A percentile compares a stretch with the other conserved stretches of the same genome.
Conservation (phyloP, 2,113 vertebrate genomes). For the Rousettus leschenaultii region DNA sequence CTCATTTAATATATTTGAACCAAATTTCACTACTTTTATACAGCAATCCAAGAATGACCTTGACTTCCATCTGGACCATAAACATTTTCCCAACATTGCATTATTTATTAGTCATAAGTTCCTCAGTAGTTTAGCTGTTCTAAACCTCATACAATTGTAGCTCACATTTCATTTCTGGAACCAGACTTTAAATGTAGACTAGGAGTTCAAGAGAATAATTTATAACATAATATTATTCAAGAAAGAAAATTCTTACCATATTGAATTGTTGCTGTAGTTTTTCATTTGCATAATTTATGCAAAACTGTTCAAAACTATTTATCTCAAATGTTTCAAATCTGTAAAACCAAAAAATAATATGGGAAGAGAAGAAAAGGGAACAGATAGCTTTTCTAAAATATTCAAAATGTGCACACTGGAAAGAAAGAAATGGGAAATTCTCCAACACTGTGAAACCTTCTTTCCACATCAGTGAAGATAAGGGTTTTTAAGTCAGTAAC, state of each 20-base stretch:
- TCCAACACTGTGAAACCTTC: not conserved
- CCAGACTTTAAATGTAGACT: constrained; percentile 63
- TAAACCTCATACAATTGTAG: constrained; percentile 45
- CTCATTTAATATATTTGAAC: not conserved
- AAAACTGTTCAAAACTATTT: constrained; percentile 99
- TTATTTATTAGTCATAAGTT: constrained; percentile 13
- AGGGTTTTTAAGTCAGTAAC: not conserved
- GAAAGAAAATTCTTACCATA: constrained; percentile 90
- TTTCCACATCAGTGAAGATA: not conserved
- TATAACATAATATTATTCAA: constrained; percentile 65
- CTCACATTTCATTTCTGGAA: constrained; percentile 63
- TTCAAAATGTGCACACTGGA: not conserved
- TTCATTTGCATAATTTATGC: constrained; percentile 99
- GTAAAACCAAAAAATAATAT: constrained; percentile 67
- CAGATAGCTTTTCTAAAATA: constrained; percentile 28
- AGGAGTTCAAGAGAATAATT: constrained; percentile 56
- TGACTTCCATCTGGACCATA: not conserved
- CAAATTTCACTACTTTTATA: not conserved
- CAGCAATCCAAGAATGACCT: not conserved
- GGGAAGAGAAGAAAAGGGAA: not conserved
- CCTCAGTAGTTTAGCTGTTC: not conserved
- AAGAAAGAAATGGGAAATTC: constrained; percentile 28
- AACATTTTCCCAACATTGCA: not conserved
- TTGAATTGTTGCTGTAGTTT: constrained; percentile 99
- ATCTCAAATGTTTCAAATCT: constrained; percentile 99